Evolutionary conservation across 2,888 invertebrate species (phyloP).

Genomic region (Sarcophaga variegata): DNA sequence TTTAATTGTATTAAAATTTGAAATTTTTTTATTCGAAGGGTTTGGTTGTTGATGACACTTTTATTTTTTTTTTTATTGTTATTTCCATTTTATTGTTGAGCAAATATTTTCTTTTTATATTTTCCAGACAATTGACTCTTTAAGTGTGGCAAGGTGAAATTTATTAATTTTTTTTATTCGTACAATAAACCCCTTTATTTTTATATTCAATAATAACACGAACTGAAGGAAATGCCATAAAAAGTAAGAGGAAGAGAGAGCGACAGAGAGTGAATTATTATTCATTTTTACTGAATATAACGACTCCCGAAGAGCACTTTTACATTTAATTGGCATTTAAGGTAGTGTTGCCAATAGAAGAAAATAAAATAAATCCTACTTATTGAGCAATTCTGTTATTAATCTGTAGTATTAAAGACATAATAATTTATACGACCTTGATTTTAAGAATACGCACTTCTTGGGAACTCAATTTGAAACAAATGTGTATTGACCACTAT

Average conservation of each 20-base stretch:
- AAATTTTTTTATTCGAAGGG: neutral
- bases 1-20: too few species aligned
- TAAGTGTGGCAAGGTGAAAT: constrained; percentile 63
- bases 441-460: too few species aligned
- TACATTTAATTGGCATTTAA: constrained; percentile 51
- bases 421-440: too few species aligned
- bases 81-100: constrained; percentile 18
- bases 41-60: constrained; percentile 10
- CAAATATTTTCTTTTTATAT: neutral
- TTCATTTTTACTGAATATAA: constrained; percentile 27
- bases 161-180: constrained; percentile 54
- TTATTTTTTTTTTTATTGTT: neutral
- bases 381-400: too few species aligned
- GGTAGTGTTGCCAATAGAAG: too few species aligned
- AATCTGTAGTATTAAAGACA: too few species aligned
- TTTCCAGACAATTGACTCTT: constrained; percentile 57
- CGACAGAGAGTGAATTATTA: constrained; percentile 7
- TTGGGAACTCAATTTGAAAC: too few species aligned
- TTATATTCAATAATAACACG: constrained; percentile 38
- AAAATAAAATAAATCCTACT: too few species aligned
- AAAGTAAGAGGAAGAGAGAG: neutral
- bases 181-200: constrained; percentile 54
- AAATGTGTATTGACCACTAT: too few species aligned
- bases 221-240: constrained; percentile 12
- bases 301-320: constrained; percentile 3